These are phyloP conservation scores for Papilio protenor DNA, from an alignment of 2,888 invertebrate species.

Conservation along the genomic window DNA sequence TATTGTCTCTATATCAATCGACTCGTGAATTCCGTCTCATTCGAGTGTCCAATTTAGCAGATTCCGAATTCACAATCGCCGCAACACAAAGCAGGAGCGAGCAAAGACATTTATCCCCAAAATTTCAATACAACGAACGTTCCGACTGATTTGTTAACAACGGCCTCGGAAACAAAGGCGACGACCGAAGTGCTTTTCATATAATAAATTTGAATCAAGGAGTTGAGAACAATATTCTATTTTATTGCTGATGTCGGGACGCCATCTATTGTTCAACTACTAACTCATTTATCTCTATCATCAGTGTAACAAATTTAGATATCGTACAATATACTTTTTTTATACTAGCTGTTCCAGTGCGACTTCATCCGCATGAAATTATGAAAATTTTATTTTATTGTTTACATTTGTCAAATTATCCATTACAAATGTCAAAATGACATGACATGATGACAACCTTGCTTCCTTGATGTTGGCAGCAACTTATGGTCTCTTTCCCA, in stretches of 20 bases:
- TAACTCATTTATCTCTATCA: background rate
- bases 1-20: constrained; percentile 9
- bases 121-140: constrained; percentile 40
- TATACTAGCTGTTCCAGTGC: too few relatives aligned
- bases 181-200: constrained; percentile 54
- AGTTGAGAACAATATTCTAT: constrained; percentile 58
- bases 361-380: too few relatives aligned
- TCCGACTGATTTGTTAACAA: constrained; percentile 48
- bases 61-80: constrained; percentile 33
- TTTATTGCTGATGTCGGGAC: constrained; percentile 53
- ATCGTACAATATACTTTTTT: background rate
- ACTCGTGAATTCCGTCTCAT: background rate
- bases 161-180: constrained; percentile 56
- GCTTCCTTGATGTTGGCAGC: too few relatives aligned
- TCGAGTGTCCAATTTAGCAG: constrained; percentile 12
- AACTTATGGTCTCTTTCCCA: too few relatives aligned
- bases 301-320: background rate
- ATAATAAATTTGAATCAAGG: constrained; percentile 60
- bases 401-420: too few relatives aligned
- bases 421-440: too few relatives aligned
- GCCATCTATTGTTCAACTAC: background rate
- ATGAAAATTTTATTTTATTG: too few relatives aligned
- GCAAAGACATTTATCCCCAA: constrained; percentile 28
- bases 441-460: too few relatives aligned
- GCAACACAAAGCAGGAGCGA: constrained; percentile 25